Evolutionary conservation across 2,888 invertebrate species (phyloP).

Genomic region (Ashinkailepas kermadecensis): DNA sequence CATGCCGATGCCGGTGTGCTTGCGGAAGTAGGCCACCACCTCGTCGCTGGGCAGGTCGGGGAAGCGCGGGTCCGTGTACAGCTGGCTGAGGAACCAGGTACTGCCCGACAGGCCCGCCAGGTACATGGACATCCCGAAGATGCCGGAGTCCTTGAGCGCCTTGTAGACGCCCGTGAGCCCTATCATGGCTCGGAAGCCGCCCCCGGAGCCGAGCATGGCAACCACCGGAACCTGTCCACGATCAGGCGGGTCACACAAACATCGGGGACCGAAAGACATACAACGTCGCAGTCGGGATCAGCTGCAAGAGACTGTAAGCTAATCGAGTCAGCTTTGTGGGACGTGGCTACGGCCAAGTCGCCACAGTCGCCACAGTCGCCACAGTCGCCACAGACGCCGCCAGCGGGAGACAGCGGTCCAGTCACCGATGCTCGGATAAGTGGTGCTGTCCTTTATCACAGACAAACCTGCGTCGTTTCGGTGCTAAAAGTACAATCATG

Average conservation of each 20-base stretch:
- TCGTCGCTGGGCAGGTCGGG: constrained; percentile 40
- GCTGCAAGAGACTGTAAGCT: no score
- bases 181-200: constrained; percentile 46
- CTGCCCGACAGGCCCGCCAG: constrained; percentile 44
- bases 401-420: no score
- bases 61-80: constrained; percentile 44
- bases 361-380: no score
- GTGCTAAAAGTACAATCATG: no score
- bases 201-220: constrained; percentile 45
- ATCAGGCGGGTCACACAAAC: neutral
- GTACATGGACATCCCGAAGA: constrained; percentile 43
- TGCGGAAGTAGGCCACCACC: constrained; percentile 41
- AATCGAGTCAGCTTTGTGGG: no score
- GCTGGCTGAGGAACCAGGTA: constrained; percentile 41
- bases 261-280: no score
- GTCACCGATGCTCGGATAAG: no score
- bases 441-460: no score
- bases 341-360: no score
- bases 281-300: no score
- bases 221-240: constrained; percentile 42
- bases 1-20: constrained; percentile 25
- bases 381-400: no score
- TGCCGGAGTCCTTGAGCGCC: constrained; percentile 41
- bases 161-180: constrained; percentile 43
- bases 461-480: no score